Percentiles rank a stretch among this genome's conserved stretches.
Evolutionary conservation across 2,888 invertebrate species (phyloP).

Genomic region (Eurytoma adleriae): DNA sequence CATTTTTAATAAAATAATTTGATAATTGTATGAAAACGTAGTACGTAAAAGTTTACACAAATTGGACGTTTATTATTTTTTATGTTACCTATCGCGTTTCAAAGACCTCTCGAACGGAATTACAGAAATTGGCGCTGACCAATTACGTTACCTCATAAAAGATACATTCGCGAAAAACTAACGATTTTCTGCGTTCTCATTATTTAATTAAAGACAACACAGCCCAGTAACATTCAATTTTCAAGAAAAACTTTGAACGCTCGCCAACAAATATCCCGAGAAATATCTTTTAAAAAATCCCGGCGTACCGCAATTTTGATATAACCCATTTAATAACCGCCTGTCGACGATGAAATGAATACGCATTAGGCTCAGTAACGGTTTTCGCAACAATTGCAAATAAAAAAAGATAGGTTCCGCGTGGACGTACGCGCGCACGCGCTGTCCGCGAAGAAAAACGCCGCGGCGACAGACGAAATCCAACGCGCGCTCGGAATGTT

Average conservation of each 20-base stretch:
- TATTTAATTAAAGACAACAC: too few relatives aligned
- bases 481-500: constrained; percentile 9
- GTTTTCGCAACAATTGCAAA: constrained; percentile 13
- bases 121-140: neutral
- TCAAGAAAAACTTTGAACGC: too few relatives aligned
- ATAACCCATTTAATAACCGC: too few relatives aligned
- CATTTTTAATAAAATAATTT: too few relatives aligned
- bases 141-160: constrained; percentile 22
- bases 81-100: neutral
- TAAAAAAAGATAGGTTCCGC: neutral
- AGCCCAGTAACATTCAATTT: too few relatives aligned
- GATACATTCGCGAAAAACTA: neutral
- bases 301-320: too few relatives aligned
- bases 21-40: too few relatives aligned
- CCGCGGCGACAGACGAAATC: constrained; percentile 26
- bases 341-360: too few relatives aligned
- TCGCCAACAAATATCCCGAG: too few relatives aligned
- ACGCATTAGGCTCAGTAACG: too few relatives aligned
- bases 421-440: constrained; percentile 11
- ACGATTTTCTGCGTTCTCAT: too few relatives aligned
- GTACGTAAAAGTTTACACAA: neutral
- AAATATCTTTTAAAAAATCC: too few relatives aligned
- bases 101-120: neutral
- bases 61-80: neutral
- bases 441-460: constrained; percentile 5